A percentile compares a stretch with the other conserved stretches of the same genome.
Evolutionary conservation across 2,113 vertebrate genomes (phyloP).

Genomic region (Sebastes schlegelii): DNA sequence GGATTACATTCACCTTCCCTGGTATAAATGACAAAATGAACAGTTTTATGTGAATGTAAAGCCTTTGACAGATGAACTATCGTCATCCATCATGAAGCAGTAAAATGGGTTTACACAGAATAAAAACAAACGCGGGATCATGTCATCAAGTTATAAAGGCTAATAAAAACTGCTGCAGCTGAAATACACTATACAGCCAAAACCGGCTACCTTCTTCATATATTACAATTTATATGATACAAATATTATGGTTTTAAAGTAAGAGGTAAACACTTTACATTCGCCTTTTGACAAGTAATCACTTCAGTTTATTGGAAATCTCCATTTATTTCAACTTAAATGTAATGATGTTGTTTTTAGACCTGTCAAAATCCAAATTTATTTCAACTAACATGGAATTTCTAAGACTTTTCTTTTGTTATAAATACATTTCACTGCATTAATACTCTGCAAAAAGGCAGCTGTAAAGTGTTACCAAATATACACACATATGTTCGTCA

Average conservation of each 20-base stretch:
- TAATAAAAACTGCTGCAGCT: slow-evolving; percentile 40
- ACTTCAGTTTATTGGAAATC: not conserved
- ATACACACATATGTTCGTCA: not conserved
- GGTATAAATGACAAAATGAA: slow-evolving; percentile 1
- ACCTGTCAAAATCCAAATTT: not conserved
- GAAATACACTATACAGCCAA: slow-evolving; percentile 16
- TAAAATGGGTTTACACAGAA: slow-evolving; percentile 17
- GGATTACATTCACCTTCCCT: not conserved
- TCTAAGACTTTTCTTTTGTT: not conserved
- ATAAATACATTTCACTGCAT: not conserved
- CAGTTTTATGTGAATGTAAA: not conserved
- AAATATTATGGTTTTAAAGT: slow-evolving; percentile 30
- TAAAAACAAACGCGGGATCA: slow-evolving; percentile 10
- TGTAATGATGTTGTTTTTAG: not conserved
- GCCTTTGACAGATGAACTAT: slow-evolving; percentile 3
- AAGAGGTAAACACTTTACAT: slow-evolving; percentile 12
- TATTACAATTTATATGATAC: slow-evolving; percentile 45
- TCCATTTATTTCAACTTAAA: not conserved
- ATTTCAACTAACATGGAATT: not conserved
- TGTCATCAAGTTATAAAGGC: not conserved
- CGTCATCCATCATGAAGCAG: not conserved
- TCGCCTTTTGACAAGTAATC: not conserved
- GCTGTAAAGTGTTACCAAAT: slow-evolving; percentile 18
- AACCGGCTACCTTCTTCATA: slow-evolving; percentile 22
- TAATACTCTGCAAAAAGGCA: slow-evolving; percentile 4